Evolutionary conservation across 2,888 invertebrate genomes (phyloP).

Genomic region (Piscicola geometra): DNA sequence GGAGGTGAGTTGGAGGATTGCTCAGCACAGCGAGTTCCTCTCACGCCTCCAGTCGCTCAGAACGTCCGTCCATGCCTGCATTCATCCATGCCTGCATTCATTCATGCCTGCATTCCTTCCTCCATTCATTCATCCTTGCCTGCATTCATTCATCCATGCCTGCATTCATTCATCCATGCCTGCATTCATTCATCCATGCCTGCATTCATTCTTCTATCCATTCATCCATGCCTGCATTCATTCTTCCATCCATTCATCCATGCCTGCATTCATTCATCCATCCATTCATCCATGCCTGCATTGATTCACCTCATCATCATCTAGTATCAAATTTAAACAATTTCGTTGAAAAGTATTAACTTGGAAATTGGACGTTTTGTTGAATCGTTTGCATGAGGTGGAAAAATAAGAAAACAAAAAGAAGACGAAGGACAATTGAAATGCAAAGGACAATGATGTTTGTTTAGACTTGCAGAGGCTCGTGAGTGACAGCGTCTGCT

Average conservation of each 20-base stretch:
- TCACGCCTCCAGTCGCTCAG: not conserved
- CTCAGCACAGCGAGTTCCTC: not conserved
- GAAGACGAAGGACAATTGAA: too few species aligned
- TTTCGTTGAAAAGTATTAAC: too few species aligned
- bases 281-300: not conserved
- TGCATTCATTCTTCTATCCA: not conserved
- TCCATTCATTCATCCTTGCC: too few species aligned
- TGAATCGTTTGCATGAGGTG: too few species aligned
- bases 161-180: not conserved
- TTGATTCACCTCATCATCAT: not conserved
- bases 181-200: not conserved
- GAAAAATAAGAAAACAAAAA: too few species aligned
- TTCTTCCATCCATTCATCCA: not conserved
- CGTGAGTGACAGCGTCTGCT: too few species aligned
- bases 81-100: not conserved
- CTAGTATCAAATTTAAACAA: too few species aligned
- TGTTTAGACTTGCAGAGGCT: too few species aligned
- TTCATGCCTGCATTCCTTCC: not conserved
- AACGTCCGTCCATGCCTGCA: not conserved
- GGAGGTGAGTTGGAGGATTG: too few species aligned
- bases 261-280: not conserved
- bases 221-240: not conserved
- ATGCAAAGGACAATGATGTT: too few species aligned
- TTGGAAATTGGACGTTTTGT: too few species aligned
- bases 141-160: not conserved